Evolutionary conservation across 2,797 vertebrate species (phyloP), one percentile per base, ranked within the genome.

Genomic region (Cossypha niveicapilla): DNA sequence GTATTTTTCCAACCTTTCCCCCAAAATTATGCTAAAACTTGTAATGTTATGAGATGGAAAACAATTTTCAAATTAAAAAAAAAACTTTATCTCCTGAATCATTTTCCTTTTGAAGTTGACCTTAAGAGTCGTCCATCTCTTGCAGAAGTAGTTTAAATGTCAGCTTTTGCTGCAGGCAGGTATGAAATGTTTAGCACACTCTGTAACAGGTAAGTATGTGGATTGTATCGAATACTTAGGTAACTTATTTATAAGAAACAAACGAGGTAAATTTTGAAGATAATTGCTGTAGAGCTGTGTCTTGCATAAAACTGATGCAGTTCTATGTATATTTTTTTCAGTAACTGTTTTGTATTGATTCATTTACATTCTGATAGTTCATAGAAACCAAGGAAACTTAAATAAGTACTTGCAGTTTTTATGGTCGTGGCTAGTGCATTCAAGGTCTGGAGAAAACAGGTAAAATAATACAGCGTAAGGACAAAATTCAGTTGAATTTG

Each of bases 241-340:
- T 85, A 91, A 88, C 24, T 75, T 94, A 62, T n/a, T 93, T 95
- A 56, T 86, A 32, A 30, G 66, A 76, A 75, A 74, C 35, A 74
- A 47, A 44, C 28, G 18, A 12, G 66, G 65, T 75, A 39, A 21
- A 22, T 68, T 66, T 86, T 90, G 13, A 75, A 91, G 68, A 35
- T 34, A 77, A 86, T 44, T 90, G 41, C 56, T 62, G 22, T 47
- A 37, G 45, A 44, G 51, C 37, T 23, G 70, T 72, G 54, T 53
- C 66, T 88, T 22, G 48, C 25, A 2, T 90, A 47, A 76, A 87
- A 54, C 17, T 68, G 25, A 92, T 90, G 80, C 73, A 75, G n/a
- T 86, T 95, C 41, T 25, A 8, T 42, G 30, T 72, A 22, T 78
- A 18, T 61, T 44, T 92, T 92, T 65, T 86, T 60, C 68, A 72